Percentiles rank a stretch among this genome's conserved stretches.
These are phyloP conservation scores for Herpailurus yagouaroundi DNA, from an alignment of 2,113 vertebrate genomes.

Conservation along the genomic window DNA sequence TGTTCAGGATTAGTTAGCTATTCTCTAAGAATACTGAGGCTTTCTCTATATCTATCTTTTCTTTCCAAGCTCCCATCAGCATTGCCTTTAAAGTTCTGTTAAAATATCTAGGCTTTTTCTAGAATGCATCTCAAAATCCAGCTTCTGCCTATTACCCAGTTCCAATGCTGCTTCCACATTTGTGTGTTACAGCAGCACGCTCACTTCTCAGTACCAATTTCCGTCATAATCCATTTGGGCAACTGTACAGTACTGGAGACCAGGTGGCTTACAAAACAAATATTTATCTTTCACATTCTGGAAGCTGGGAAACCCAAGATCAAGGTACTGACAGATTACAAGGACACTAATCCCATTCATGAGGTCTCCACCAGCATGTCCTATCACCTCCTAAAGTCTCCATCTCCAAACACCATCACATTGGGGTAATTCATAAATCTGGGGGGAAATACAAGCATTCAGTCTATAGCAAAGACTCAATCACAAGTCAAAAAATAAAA, in stretches of 20 bases:
- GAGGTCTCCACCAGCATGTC: not conserved
- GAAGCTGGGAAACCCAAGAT: not conserved
- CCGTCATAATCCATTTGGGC: not conserved
- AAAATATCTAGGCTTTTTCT: not conserved
- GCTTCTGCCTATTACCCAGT: not conserved
- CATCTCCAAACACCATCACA: not conserved
- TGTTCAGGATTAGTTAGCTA: not conserved
- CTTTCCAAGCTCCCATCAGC: not conserved
- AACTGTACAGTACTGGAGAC: not conserved
- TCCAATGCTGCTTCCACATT: not conserved
- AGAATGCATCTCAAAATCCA: not conserved
- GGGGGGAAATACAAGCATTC: not conserved
- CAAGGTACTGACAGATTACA: not conserved
- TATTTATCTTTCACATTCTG: not conserved
- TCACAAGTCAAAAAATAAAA: not conserved
- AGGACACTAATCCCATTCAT: not conserved
- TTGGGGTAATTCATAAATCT: not conserved
- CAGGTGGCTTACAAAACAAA: not conserved
- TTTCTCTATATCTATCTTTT: not conserved
- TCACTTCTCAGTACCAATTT: not conserved
- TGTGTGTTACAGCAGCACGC: not conserved
- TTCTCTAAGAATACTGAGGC: not conserved
- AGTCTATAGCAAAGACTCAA: not conserved
- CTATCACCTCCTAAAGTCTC: not conserved
- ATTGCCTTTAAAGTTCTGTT: not conserved